Evolutionary conservation across 2,888 invertebrate species (phyloP).

Genomic region (Alsophila aescularia): DNA sequence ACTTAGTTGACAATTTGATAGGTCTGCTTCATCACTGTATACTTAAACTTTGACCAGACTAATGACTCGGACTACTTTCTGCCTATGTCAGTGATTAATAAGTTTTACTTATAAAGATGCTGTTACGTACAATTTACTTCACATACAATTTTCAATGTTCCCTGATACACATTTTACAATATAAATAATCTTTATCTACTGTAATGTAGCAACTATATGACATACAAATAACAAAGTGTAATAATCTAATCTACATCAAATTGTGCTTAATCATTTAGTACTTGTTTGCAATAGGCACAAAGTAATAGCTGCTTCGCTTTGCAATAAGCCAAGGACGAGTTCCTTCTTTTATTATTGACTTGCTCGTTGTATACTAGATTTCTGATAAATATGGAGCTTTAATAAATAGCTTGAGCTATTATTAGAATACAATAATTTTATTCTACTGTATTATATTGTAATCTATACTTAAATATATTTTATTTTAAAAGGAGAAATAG

Average conservation of each 20-base stretch:
- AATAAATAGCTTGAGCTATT: no score
- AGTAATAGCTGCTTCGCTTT: neutral
- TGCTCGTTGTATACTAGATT: neutral
- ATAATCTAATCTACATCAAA: slow-evolving; percentile 9
- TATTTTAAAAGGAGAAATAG: no score
- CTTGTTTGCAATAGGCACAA: neutral
- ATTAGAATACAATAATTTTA: neutral
- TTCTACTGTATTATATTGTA: neutral
- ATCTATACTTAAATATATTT: no score
- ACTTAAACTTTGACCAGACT: no score
- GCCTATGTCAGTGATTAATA: neutral
- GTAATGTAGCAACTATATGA: neutral
- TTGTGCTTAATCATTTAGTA: slow-evolving; percentile 17
- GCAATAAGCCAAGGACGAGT: neutral
- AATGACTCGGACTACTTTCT: no score
- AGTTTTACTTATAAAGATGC: no score
- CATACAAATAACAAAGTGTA: slow-evolving; percentile 13
- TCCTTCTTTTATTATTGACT: neutral
- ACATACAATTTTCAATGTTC: no score
- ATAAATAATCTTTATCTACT: neutral
- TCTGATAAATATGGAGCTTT: neutral
- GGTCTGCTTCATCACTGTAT: neutral
- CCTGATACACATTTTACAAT: neutral
- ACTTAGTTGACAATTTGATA: neutral
- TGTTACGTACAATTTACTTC: no score